These are phyloP conservation scores for Falco novaeseelandiae DNA, from an alignment of 2,797 vertebrate genomes.

Conservation along the genomic window DNA sequence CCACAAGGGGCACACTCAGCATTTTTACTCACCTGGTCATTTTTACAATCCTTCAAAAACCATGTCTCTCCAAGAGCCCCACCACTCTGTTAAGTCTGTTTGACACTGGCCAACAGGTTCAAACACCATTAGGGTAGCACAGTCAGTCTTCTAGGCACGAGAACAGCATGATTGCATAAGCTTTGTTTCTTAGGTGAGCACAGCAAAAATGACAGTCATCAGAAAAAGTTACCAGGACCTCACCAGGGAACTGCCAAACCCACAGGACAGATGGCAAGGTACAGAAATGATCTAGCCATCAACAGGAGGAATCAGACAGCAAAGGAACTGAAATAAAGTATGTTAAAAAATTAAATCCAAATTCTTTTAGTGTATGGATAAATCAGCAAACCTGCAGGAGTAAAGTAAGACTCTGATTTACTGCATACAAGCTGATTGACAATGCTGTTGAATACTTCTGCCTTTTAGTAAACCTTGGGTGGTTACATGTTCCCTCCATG, in stretches of 20 bases:
- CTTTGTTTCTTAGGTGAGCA: not conserved
- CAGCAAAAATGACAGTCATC: not conserved
- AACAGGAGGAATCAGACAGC: not conserved
- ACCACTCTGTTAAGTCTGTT: not conserved
- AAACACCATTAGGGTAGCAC: not conserved
- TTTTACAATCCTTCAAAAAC: not conserved
- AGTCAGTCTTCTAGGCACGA: not conserved
- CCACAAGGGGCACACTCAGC: not conserved
- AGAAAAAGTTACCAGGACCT: not conserved
- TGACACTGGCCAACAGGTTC: not conserved
- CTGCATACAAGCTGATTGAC: not conserved
- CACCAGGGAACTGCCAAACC: not conserved
- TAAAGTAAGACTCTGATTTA: not conserved
- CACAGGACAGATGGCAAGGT: not conserved
- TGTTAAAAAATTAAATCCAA: not conserved
- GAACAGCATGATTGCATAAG: not conserved
- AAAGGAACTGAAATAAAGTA: not conserved
- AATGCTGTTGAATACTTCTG: not conserved
- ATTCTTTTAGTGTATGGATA: not conserved
- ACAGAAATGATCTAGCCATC: not conserved
- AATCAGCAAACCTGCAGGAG: not conserved
- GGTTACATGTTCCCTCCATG: not conserved
- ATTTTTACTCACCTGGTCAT: not conserved
- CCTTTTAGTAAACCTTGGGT: not conserved
- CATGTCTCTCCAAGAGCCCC: not conserved